Evolutionary conservation across 53 echinoderm and acorn worm genomes (phyloP).

Genomic region (Pentamera pediparva): DNA sequence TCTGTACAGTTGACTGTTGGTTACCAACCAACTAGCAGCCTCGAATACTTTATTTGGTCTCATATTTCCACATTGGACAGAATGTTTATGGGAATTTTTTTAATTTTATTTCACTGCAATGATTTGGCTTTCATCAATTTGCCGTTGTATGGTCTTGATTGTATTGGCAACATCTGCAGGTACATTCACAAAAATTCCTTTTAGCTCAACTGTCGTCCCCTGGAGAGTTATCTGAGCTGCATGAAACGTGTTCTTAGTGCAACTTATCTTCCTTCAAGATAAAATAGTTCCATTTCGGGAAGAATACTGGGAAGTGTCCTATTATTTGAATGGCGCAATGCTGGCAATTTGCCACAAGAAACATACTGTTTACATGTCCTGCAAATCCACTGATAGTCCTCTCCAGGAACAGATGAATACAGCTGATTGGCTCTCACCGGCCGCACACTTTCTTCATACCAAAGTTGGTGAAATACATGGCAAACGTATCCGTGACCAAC

Average conservation of each 20-base stretch:
- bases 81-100: conserved; percentile 3
- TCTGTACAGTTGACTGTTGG: conserved; percentile 3
- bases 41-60: too few species aligned
- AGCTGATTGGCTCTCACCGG: neutral
- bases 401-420: neutral
- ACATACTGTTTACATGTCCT: conserved; percentile 4
- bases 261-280: conserved; percentile 5
- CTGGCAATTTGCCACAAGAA: neutral
- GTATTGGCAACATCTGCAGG: conserved; percentile 1
- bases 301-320: neutral
- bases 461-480: conserved; percentile 13
- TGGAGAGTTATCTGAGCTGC: conserved; percentile 19
- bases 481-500: conserved; percentile 10
- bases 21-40: conserved; percentile 29
- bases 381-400: neutral
- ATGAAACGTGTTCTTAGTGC: conserved; percentile 28
- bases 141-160: neutral
- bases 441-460: conserved; percentile 22
- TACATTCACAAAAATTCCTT: conserved; percentile 28
- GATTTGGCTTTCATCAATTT: neutral
- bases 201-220: conserved; percentile 6
- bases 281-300: neutral
- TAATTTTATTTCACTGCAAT: conserved; percentile 25
- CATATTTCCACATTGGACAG: conserved; percentile 23
- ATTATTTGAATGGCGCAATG: conserved; percentile 2